Evolutionary conservation across 1,140 invertebrate genomes (phyloP), one percentile per base, ranked within the genome.

Genomic region (Saccostrea glomerata): DNA sequence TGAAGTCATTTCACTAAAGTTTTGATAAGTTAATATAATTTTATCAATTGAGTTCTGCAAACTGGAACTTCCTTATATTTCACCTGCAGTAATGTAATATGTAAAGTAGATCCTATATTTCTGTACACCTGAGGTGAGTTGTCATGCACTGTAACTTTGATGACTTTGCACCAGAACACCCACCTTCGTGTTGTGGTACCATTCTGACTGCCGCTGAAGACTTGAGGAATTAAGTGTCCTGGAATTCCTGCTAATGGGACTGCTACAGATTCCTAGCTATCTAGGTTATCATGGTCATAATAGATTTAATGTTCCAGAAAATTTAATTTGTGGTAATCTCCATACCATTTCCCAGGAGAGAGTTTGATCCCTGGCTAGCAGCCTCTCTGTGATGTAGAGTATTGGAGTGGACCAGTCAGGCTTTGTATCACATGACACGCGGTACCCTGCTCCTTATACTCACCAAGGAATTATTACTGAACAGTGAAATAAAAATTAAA

Each of bases 301-400:
- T 77, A 36, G 70, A 77, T 77, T 30, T 77, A 77, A 77, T 77
- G 70, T 77, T 77, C 25, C 70, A 30, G 70, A 77, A 77, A 77
- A 77, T 77, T 77, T 36, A 77, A 77, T 77, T 77, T 77, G 70
- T 30, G 30, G 70, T 77, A 77, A 77, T 77, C 70, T 77, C 70
- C 70, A 77, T 77, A 23, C 3, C 25, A 30, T 77, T 25, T 77
- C 70, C 70, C 23, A 7, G 7, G 70, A 30, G 70, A 77, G 70
- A 15, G 70, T 25, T 36, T 0, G 23, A 77, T 77, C 70, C 70
- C 70, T 30, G n/a, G 70, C 70, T 77, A 36, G 70, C 70, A 36
- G 25, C 17, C 6, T 77, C 25, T 77, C 20, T 13, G 11, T 30
- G 36, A 6, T 25, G 30, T 77, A 13, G 23, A 77, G 70, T 30